phyloP scores from a whole-genome alignment of 2,797 vertebrate genomes.

The Orientallactaga sibirica region DNA sequence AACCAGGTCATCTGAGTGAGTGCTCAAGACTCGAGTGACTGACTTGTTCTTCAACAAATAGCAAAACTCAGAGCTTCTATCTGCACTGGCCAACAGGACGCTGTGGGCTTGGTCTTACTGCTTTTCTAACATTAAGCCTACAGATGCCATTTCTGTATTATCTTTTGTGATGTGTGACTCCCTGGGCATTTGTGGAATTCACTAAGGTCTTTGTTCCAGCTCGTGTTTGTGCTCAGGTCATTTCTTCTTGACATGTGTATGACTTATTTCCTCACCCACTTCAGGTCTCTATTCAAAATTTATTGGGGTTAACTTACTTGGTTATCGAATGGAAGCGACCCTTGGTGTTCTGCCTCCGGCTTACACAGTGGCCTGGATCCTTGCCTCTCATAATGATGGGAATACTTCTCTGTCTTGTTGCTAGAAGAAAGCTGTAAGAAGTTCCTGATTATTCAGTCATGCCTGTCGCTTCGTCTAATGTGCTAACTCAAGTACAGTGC shows the following conservation, averaged over 20 bases:
- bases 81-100: neutral
- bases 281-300: neutral
- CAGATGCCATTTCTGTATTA: neutral
- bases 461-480: neutral
- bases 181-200: neutral
- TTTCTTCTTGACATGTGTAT: neutral
- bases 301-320: neutral
- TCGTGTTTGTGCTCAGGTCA: neutral
- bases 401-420: neutral
- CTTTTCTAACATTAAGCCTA: neutral
- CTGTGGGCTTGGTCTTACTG: neutral
- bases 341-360: neutral
- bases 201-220: neutral
- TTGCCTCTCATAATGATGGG: neutral
- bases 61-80: neutral
- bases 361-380: neutral
- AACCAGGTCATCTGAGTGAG: neutral
- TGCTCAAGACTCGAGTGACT: neutral
- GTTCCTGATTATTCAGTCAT: neutral
- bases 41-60: neutral
- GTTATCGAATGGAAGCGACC: neutral
- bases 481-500: neutral
- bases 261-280: neutral
- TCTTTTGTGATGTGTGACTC: neutral
- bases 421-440: slow-evolving; percentile 28